These are phyloP conservation scores for Penaeus indicus DNA, from an alignment of 1,140 invertebrate species.

Conservation along the genomic window DNA sequence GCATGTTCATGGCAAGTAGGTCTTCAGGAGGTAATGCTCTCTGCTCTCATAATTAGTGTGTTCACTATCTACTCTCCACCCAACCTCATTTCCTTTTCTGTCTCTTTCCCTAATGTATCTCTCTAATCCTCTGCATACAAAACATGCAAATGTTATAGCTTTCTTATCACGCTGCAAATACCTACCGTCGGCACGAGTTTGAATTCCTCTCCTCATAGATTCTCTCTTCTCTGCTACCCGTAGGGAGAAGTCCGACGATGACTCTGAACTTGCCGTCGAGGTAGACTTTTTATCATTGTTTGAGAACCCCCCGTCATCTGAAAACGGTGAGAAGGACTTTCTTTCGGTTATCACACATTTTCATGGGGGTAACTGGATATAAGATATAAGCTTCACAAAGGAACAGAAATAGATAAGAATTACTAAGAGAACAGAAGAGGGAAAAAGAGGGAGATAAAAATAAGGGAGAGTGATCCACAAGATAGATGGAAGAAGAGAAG, in stretches of 20 bases:
- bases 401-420: neutral
- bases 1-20: no score
- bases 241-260: conserved; percentile 51
- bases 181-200: conserved; percentile 92
- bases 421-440: neutral
- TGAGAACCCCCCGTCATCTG: conserved; percentile 58
- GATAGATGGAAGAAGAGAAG: no score
- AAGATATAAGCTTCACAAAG: neutral
- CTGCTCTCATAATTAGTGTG: no score
- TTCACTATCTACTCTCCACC: no score
- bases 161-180: neutral
- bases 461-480: no score
- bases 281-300: conserved; percentile 58
- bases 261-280: conserved; percentile 50
- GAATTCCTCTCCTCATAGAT: conserved; percentile 73
- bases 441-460: no score
- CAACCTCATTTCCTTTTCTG: no score
- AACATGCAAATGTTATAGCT: no score
- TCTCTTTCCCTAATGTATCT: no score
- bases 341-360: conserved; percentile 49
- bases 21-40: no score
- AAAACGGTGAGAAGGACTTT: conserved; percentile 58
- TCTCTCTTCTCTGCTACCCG: conserved; percentile 52
- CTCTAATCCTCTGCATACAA: no score
- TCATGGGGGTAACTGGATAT: neutral